Evolutionary conservation across 2,113 vertebrate genomes (phyloP), one percentile per base, ranked within the genome.

Genomic region (Vicugna pacos): DNA sequence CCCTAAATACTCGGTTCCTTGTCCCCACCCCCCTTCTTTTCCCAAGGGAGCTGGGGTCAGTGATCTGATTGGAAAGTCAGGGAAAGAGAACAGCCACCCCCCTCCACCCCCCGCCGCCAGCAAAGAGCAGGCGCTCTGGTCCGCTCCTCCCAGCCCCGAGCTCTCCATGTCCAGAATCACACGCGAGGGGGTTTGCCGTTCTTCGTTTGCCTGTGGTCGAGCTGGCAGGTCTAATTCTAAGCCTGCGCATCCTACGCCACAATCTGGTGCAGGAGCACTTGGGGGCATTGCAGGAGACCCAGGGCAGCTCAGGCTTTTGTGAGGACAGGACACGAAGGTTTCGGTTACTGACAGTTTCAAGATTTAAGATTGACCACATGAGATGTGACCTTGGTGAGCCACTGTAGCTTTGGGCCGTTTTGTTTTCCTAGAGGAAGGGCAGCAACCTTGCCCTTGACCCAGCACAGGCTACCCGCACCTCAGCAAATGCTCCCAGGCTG

Each of bases 391-490:
- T 80, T 89, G 46, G 15, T 38, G 67, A 76, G 14, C 50, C 50
- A 28, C 8, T 89, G 48, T 13, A 70, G 56, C 30, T 92, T 79
- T 22, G 64, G 26, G 60, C 48, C 20, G 28, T 28, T 84, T 69
- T 69, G 30, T 76, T 95, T 82, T 62, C 35, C 52, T n/a, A n/a
- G 9, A 64, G 46, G 46, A 67, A 89, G 16, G 15, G 28, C 32
- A 28, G 62, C n/a, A 65, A 62, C 22, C 38, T 60, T 82, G 96
- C 65, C 87, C 87, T 92, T 96, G 94, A 70, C 46, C 38, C 15
- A 56, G 35, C 38, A 12, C 11, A 35, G 28, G 35, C 83, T 54
- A 48, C 24, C 0, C 62, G 60, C 48, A 56, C 56, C 69, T 93
- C 58, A 67, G 72, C 87, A 88, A 69, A 42, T 3, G 17, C 69